Evolutionary conservation across 2,888 invertebrate genomes (phyloP), one percentile per base, ranked within the genome.

Genomic region (Hypselothyrea guttata): DNA sequence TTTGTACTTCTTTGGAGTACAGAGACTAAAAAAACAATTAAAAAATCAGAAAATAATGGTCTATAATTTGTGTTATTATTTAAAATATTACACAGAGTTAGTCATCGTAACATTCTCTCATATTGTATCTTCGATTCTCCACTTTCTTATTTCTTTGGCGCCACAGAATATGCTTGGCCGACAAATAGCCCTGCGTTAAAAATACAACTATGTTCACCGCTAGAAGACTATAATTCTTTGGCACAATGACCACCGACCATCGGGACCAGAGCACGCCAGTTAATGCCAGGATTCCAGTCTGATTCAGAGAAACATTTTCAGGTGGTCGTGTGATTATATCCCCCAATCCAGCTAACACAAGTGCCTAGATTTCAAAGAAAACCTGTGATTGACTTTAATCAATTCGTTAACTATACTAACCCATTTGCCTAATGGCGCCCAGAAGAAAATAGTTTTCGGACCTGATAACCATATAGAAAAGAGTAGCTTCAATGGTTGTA

Each of bases 401-500:
- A n/a, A n/a, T n/a, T n/a, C n/a, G n/a, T n/a, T n/a, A n/a, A n/a
- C n/a, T n/a, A n/a, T n/a, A 22, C 67, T 65, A 53, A 85, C 86
- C 86, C 86, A 86, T 55, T 87, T 87, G 5, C 83, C 73, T 0
- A 83, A 0, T 0, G 86, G 87, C 0, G 63, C 87, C 86, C 86
- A 87, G 27, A 87, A 87, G 41, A 87, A 87, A 4, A 87, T 71
- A 0, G 86, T 87, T 38, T 73, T 76, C 0, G 86, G 86, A 3
- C 87, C 86, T 85, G n/a, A 3, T 7, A 2, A 1, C 9, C 31
- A 7, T 11, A 1, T n/a, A n/a, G n/a, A n/a, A n/a, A n/a, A n/a
- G n/a, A n/a, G n/a, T n/a, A n/a, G n/a, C n/a, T n/a, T n/a, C n/a
- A n/a, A n/a, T n/a, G n/a, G n/a, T n/a, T n/a, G n/a, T n/a, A n/a